Base-by-base conservation (phyloP, 2,113 vertebrate genomes). In the Solea solea region DNA sequence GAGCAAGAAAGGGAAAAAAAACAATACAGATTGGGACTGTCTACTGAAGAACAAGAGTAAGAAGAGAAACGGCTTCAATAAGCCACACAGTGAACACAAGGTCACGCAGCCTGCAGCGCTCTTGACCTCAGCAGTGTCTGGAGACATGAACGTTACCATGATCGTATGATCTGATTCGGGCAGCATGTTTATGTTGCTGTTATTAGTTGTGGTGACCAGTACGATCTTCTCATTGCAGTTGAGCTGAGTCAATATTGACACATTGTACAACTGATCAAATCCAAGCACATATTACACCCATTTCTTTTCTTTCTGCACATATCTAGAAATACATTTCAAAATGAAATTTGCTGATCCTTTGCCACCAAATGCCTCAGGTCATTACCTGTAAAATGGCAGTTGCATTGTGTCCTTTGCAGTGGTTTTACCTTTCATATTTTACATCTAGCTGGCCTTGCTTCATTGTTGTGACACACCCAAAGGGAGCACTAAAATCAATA, bases 381-480 rank as follows among this genome's bases (percentile, higher is more conserved):
- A 8, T 55, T 44, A 46, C 54, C 55, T 53, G 57, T 16, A 64
- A 86, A 82, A 82, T 78, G 71, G 65, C 82, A 86, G 51, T 55
- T 52, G 72, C 53, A 56, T 67, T 25, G 21, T 72, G 70, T 85
- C 78, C 64, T 70, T 78, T 65, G 27, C 59, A 66, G 73, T 57
- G 21, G 2, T 75, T 82, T 83, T 77, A 78, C 86, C 78, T 85
- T 82, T 85, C 74, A 74, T 76, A 78, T 82, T 82, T 76, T 66
- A 67, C 74, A 63, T 81, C 69, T 65, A 76, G 59, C 63, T 64
- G 58, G 78, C 60, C 46, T 3, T 0, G 64, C 56, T 56, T 85
- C 34, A 53, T 63, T n/a, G 45, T 21, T 62, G 69, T 80, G 82
- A 73, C 72, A 79, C 51, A 59, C 65, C 82, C 28, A 14, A 68